These are phyloP conservation scores for Pangasius macronema DNA, from an alignment of 2,797 vertebrate species.

Conservation along the genomic window DNA sequence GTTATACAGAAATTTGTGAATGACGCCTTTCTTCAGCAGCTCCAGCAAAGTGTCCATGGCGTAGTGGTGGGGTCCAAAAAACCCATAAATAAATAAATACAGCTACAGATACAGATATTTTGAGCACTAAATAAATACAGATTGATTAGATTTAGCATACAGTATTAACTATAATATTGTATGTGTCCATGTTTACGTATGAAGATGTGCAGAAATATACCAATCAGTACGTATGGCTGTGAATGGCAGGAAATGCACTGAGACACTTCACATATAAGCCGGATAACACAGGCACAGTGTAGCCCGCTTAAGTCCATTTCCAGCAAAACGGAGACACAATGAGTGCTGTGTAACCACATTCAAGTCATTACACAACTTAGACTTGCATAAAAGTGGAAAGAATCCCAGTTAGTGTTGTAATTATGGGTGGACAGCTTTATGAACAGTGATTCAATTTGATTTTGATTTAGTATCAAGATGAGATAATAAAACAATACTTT, in stretches of 20 bases:
- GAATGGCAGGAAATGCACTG: not conserved
- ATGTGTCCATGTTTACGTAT: not conserved
- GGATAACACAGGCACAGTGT: not conserved
- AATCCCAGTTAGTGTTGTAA: constrained; percentile 24
- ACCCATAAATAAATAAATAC: not conserved
- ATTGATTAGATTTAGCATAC: not conserved
- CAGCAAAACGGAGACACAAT: constrained; percentile 18
- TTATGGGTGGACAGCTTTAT: constrained; percentile 5
- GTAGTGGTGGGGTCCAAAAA: not conserved
- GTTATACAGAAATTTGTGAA: not conserved
- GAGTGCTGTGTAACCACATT: constrained; percentile 23
- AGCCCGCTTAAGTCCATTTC: not conserved
- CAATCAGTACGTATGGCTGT: not conserved
- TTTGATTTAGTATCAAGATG: not conserved
- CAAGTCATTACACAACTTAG: constrained; percentile 1
- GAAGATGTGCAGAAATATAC: not conserved
- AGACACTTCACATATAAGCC: not conserved
- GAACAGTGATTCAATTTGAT: not conserved
- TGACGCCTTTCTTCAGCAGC: not conserved
- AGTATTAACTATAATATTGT: not conserved
- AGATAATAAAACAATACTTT: not conserved
- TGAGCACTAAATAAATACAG: not conserved
- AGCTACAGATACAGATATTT: not conserved
- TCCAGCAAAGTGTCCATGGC: not conserved
- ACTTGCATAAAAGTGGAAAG: constrained; percentile 9